Conservation (phyloP, 2,797 vertebrate genomes). For the Gambusia yucatana region DNA sequence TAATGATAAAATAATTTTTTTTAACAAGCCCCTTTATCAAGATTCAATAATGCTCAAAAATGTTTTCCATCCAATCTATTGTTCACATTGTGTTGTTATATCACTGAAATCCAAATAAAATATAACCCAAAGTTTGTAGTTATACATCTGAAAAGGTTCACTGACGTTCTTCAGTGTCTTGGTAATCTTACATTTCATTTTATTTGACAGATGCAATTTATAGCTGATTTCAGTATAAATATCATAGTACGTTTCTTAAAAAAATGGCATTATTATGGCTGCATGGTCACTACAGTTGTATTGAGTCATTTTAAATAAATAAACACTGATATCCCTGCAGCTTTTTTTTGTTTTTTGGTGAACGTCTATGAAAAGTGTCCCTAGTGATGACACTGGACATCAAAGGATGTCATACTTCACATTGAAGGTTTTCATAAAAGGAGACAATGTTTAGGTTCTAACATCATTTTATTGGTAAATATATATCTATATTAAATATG, state of each 20-base stretch:
- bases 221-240: neutral
- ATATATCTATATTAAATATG: neutral
- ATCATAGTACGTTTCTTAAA: neutral
- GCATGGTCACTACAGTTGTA: neutral
- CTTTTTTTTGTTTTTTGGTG: constrained; percentile 9
- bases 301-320: neutral
- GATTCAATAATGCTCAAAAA: neutral
- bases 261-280: neutral
- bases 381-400: constrained; percentile 4
- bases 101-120: neutral
- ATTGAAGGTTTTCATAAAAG: neutral
- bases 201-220: neutral
- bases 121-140: neutral
- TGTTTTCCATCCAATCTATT: neutral
- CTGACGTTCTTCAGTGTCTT: neutral
- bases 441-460: neutral
- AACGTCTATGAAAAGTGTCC: constrained; percentile 9
- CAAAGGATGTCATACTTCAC: constrained; percentile 6
- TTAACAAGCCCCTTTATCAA: neutral
- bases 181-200: neutral
- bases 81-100: neutral
- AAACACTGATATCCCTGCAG: neutral
- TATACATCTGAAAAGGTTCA: neutral
- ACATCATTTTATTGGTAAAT: neutral
- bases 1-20: neutral